Evolutionary conservation across 2,797 vertebrate species (phyloP).

Genomic region (Tachyglossus aculeatus): DNA sequence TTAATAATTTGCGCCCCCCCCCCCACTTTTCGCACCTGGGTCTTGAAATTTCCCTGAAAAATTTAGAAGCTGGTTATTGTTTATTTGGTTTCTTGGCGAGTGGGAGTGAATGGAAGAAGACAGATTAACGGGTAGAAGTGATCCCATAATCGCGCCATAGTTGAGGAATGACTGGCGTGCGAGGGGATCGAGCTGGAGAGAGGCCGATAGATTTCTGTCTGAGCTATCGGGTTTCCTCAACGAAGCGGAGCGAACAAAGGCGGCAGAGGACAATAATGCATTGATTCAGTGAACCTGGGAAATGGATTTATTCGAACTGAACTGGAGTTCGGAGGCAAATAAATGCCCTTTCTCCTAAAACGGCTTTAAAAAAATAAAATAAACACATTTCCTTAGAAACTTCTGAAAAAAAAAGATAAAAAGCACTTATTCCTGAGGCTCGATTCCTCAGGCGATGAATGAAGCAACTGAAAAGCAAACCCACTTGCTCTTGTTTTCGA

Average conservation of each 20-base stretch:
- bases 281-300: background rate
- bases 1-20: too few species aligned
- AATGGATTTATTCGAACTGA: constrained; percentile 12
- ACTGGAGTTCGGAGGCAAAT: constrained; percentile 4
- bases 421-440: too few species aligned
- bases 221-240: background rate
- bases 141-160: too few species aligned
- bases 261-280: background rate
- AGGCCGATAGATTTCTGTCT: background rate
- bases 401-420: background rate
- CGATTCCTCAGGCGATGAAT: background rate
- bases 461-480: background rate
- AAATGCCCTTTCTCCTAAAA: constrained; percentile 5
- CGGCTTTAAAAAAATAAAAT: too few species aligned
- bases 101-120: background rate
- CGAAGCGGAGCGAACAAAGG: constrained; percentile 42
- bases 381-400: background rate
- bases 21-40: too few species aligned
- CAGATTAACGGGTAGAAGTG: too few species aligned
- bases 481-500: background rate
- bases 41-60: too few species aligned
- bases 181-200: background rate
- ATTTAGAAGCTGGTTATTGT: too few species aligned
- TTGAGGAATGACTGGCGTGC: background rate
- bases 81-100: too few species aligned